Conservation (phyloP, 2,888 invertebrate species). For the Cheilosia variabilis region DNA sequence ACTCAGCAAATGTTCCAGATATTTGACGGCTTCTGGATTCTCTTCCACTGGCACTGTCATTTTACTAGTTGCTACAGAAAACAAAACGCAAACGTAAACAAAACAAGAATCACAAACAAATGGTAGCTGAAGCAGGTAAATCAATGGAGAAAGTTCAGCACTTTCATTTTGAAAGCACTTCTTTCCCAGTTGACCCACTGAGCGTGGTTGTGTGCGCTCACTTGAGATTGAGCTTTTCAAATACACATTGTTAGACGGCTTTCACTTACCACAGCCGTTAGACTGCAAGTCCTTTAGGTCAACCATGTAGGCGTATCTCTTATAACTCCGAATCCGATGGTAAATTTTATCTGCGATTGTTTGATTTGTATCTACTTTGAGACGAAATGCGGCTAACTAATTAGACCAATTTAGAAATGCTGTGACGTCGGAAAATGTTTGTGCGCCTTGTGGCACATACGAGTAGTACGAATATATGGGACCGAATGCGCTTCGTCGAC, state of each 20-base stretch:
- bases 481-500: neutral
- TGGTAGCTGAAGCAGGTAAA: neutral
- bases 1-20: slow-evolving; percentile 80
- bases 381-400: neutral
- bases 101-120: neutral
- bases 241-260: slow-evolving; percentile 2
- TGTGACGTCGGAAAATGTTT: neutral
- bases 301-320: slow-evolving; percentile 9
- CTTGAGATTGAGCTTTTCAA: slow-evolving; percentile 12
- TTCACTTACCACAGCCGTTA: slow-evolving; percentile 45
- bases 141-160: slow-evolving; percentile 51
- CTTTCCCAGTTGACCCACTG: slow-evolving; percentile 23
- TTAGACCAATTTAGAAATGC: slow-evolving; percentile 2
- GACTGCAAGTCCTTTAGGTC: slow-evolving; percentile 25
- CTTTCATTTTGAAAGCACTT: slow-evolving; percentile 22
- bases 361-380: neutral
- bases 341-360: neutral
- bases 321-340: neutral
- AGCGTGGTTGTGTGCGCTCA: neutral
- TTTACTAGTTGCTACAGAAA: slow-evolving; percentile 9
- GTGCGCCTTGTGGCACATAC: neutral
- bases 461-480: neutral
- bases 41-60: slow-evolving; percentile 46
- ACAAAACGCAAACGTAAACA: slow-evolving; percentile 36
- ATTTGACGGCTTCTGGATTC: slow-evolving; percentile 78